Conservation (phyloP, 2,797 vertebrate species). For the Aeoliscus strigatus region DNA sequence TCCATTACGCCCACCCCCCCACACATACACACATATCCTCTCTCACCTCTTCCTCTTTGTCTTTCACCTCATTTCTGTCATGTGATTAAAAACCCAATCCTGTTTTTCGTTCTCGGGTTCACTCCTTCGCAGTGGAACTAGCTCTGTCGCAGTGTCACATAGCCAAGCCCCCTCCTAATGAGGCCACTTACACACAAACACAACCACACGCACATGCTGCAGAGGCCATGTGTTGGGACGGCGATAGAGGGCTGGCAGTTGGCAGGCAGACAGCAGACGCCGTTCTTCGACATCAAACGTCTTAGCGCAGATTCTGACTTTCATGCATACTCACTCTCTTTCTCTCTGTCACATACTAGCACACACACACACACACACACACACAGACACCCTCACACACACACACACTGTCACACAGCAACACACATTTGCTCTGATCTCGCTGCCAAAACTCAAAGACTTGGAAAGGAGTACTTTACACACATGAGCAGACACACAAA, state of each 20-base stretch:
- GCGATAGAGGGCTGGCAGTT: slow-evolving; percentile 75
- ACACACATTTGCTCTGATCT: slow-evolving; percentile 69
- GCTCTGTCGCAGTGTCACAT: slow-evolving; percentile 60
- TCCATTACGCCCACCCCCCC: slow-evolving; percentile 40
- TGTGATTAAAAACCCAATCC: slow-evolving; percentile 58
- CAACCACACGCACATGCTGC: slow-evolving; percentile 39
- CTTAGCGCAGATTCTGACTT: slow-evolving; percentile 71
- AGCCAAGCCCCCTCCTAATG: slow-evolving; percentile 58
- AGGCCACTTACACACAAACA: slow-evolving; percentile 53
- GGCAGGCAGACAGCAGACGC: slow-evolving; percentile 76
- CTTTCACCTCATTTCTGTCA: slow-evolving; percentile 34
- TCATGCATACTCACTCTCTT: slow-evolving; percentile 64
- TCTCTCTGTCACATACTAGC: slow-evolving; percentile 8
- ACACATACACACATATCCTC: slow-evolving; percentile 2
- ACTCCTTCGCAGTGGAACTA: slow-evolving; percentile 59
- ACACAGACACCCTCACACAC: no score
- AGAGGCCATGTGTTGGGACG: slow-evolving; percentile 76
- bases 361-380: no score
- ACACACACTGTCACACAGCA: no score
- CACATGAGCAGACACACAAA: slow-evolving; percentile 20
- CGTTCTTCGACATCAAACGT: slow-evolving; percentile 79
- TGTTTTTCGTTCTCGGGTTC: slow-evolving; percentile 49
- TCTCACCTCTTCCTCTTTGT: slow-evolving; percentile 33
- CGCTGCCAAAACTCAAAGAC: slow-evolving; percentile 67
- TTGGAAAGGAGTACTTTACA: slow-evolving; percentile 52